These are phyloP conservation scores for Pachycephus smyrnensis DNA, from an alignment of 2,888 invertebrate genomes.

Conservation along the genomic window DNA sequence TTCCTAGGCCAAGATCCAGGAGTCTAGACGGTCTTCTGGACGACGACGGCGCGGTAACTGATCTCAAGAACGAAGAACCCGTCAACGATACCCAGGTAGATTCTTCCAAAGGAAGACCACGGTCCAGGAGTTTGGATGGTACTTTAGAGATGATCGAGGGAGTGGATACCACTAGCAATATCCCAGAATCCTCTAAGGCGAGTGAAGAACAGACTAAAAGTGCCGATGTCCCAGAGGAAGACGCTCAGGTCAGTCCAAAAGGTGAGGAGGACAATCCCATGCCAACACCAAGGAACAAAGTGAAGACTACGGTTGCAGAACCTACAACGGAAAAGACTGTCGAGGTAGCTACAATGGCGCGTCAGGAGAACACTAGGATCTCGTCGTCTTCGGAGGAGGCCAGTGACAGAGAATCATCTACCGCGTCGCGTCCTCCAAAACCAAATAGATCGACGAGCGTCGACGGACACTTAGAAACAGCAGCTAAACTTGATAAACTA, in stretches of 20 bases:
- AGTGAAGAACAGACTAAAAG: not conserved
- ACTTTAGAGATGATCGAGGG: constrained; percentile 6
- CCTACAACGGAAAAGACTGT: constrained; percentile 9
- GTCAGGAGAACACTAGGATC: constrained; percentile 16
- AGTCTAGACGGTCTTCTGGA: constrained; percentile 76
- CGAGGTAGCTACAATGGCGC: constrained; percentile 20
- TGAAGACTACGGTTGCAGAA: constrained; percentile 13
- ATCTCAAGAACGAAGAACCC: constrained; percentile 30
- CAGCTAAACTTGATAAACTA: not conserved
- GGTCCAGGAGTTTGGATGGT: constrained; percentile 22
- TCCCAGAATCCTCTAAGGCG: constrained; percentile 8
- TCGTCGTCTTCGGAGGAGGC: constrained; percentile 23
- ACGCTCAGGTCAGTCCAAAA: constrained; percentile 31
- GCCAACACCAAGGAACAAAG: constrained; percentile 34
- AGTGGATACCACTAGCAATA: not conserved
- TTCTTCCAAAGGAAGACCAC: constrained; percentile 19
- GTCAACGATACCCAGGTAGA: not conserved
- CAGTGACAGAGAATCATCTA: constrained; percentile 4
- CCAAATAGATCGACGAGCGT: constrained; percentile 16
- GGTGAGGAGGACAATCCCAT: constrained; percentile 35
- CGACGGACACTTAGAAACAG: constrained; percentile 14
- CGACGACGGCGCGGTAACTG: constrained; percentile 62
- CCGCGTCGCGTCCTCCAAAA: not conserved
- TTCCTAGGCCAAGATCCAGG: constrained; percentile 70
- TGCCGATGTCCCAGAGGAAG: not conserved